Evolutionary conservation across 2,113 vertebrate genomes (phyloP).

Genomic region (Ammodytes marinus): DNA sequence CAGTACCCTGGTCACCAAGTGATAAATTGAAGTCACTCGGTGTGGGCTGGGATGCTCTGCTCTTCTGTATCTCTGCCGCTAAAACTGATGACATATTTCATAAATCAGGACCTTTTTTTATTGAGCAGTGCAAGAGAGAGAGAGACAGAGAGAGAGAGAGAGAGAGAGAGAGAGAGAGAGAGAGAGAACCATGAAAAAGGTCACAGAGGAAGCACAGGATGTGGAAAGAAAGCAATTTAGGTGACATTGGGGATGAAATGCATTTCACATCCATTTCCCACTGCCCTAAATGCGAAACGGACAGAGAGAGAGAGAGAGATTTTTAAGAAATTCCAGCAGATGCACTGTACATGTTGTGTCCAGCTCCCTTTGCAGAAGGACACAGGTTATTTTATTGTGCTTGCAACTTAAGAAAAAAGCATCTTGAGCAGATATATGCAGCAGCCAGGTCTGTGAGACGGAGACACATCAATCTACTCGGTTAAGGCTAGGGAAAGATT

Average conservation of each 20-base stretch:
- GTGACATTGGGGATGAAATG: constrained; percentile 51
- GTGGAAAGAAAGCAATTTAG: constrained; percentile 29
- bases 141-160: not conserved
- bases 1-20: constrained; percentile 41
- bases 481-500: not conserved
- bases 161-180: not conserved
- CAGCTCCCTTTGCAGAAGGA: not conserved
- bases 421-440: not conserved
- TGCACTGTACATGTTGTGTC: not conserved
- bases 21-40: constrained; percentile 60
- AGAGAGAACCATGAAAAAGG: constrained; percentile 21
- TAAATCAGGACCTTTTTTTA: constrained; percentile 64
- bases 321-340: not conserved
- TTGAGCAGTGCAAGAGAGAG: constrained; percentile 7
- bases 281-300: constrained; percentile 38
- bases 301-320: not conserved
- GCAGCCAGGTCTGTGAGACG: too few species aligned
- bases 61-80: constrained; percentile 55
- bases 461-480: not conserved
- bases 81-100: constrained; percentile 60
- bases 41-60: constrained; percentile 37
- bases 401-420: not conserved
- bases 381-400: not conserved
- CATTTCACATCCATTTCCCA: constrained; percentile 19
- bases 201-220: constrained; percentile 30